A percentile compares a stretch with the other conserved stretches of the same genome.
phyloP scores from a whole-genome alignment of 1,140 invertebrate genomes.

The Zaprionus camerounensis region DNA sequence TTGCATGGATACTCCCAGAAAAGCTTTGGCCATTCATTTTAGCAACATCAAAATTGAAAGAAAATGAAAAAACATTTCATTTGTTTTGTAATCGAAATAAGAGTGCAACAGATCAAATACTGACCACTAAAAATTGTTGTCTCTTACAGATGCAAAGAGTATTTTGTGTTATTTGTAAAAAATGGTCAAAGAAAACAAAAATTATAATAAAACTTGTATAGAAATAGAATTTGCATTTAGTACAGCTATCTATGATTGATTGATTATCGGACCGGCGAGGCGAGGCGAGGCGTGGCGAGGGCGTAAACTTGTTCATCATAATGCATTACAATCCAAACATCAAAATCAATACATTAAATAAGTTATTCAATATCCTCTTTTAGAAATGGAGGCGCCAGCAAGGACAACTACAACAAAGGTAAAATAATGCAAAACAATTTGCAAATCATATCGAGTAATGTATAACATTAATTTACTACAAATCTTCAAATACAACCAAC shows the following conservation, averaged over 20 bases:
- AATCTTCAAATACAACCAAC: conserved; percentile 28
- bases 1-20: not conserved
- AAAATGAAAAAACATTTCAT: not conserved
- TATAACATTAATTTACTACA: conserved; percentile 80
- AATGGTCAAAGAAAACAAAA: not conserved
- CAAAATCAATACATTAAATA: conserved; percentile 87
- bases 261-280: conserved; percentile 12
- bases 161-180: not conserved
- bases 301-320: conserved; percentile 84
- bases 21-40: not conserved
- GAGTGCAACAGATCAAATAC: not conserved
- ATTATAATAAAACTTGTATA: not conserved
- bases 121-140: not conserved
- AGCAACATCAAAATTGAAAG: not conserved
- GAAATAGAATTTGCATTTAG: conserved; percentile 2
- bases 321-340: conserved; percentile 86
- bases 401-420: conserved; percentile 95
- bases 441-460: conserved; percentile 78
- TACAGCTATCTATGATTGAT: conserved; percentile 11
- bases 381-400: conserved; percentile 93
- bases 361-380: conserved; percentile 91
- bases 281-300: conserved; percentile 29
- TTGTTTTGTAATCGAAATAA: not conserved
- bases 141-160: not conserved
- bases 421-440: conserved; percentile 86